Percentiles rank a stretch among this genome's conserved stretches.
These are phyloP conservation scores for Odontomyia ornata DNA, from an alignment of 2,888 invertebrate genomes.

Conservation along the genomic window DNA sequence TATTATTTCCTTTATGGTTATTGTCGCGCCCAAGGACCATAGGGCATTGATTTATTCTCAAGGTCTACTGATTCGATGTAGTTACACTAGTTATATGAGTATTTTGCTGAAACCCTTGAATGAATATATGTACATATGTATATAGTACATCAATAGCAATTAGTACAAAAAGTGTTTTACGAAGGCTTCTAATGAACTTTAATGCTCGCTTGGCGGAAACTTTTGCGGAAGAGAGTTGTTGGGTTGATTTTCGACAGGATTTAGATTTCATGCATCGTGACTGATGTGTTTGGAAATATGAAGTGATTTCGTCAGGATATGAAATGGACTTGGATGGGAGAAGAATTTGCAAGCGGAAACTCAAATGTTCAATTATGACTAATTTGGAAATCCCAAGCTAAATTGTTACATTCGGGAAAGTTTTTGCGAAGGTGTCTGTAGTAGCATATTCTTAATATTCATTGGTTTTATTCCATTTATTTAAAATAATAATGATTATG, in stretches of 20 bases:
- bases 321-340: not conserved
- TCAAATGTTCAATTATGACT: not conserved
- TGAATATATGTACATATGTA: no score
- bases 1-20: not conserved
- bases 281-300: no score
- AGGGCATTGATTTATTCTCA: not conserved
- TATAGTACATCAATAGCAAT: not conserved
- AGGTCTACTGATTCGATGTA: not conserved
- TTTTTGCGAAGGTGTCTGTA: conserved; percentile 16
- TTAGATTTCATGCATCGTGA: no score
- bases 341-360: not conserved
- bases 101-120: no score
- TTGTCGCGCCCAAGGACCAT: not conserved
- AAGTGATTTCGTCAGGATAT: not conserved
- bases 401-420: not conserved
- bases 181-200: not conserved
- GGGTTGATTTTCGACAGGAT: not conserved
- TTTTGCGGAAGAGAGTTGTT: not conserved
- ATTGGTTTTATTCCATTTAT: no score
- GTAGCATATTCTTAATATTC: no score
- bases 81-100: no score
- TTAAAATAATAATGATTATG: no score
- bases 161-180: conserved; percentile 28
- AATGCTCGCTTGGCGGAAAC: not conserved
- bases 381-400: conserved; percentile 16